Percentiles rank a stretch among this genome's conserved stretches.
Evolutionary conservation across 2,113 vertebrate species (phyloP).

Genomic region (Sarotherodon lohbergeri): DNA sequence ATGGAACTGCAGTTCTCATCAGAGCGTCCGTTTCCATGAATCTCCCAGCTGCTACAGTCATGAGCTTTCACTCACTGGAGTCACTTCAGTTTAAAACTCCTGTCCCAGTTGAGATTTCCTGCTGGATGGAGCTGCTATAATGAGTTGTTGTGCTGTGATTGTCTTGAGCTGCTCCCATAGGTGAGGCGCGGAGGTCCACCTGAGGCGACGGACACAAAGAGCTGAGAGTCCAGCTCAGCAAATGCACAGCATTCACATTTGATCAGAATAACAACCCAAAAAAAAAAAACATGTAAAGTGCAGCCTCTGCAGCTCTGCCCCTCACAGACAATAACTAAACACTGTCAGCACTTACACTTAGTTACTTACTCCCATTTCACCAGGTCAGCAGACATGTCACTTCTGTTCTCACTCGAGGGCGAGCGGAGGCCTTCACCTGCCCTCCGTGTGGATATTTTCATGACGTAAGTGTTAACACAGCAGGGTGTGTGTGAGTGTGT

Average conservation of each 20-base stretch:
- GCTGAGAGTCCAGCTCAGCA: not conserved
- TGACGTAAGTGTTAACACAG: not conserved
- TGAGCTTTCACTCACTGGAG: not conserved
- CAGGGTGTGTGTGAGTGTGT: not conserved
- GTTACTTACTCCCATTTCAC: slow-evolving; percentile 29
- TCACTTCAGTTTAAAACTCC: not conserved
- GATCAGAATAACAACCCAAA: not conserved
- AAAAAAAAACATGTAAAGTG: not conserved
- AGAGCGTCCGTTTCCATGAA: slow-evolving; percentile 26
- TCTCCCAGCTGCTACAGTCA: slow-evolving; percentile 1
- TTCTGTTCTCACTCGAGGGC: not conserved
- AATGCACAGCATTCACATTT: not conserved
- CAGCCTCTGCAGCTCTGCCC: slow-evolving; percentile 1
- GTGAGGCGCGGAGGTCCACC: slow-evolving; percentile 46
- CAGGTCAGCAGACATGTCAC: slow-evolving; percentile 31
- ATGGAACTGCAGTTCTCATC: slow-evolving; percentile 25
- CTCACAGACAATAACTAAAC: not conserved
- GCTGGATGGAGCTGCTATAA: slow-evolving; percentile 45
- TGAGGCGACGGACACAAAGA: slow-evolving; percentile 13
- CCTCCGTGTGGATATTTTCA: not conserved
- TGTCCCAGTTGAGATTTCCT: not conserved
- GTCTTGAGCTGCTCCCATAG: slow-evolving; percentile 9
- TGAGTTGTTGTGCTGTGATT: slow-evolving; percentile 30
- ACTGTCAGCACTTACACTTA: slow-evolving; percentile 26
- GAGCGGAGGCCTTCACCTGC: not conserved